Conservation (phyloP, 1,140 invertebrate genomes). For the Drosophila pachea region DNA sequence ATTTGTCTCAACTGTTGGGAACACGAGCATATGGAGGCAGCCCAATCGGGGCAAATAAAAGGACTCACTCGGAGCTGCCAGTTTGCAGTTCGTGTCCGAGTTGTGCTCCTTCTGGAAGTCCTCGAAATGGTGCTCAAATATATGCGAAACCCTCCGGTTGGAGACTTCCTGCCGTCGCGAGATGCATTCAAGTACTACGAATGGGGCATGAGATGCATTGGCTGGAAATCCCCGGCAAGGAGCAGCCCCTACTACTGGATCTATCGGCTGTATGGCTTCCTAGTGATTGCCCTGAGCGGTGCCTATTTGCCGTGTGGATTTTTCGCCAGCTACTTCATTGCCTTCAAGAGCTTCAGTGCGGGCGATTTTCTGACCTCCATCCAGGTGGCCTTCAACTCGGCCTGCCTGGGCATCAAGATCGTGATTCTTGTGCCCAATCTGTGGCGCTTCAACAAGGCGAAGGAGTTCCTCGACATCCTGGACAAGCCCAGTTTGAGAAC, state of each 20-base stretch:
- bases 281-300: not conserved
- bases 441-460: slow-evolving; percentile 7
- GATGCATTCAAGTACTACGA: slow-evolving; percentile 25
- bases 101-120: not conserved
- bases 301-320: slow-evolving; percentile 27
- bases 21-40: slow-evolving; percentile 17
- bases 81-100: slow-evolving; percentile 13
- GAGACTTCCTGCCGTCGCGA: slow-evolving; percentile 14
- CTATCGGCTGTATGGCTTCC: slow-evolving; percentile 3
- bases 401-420: slow-evolving; percentile 12
- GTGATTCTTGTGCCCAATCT: slow-evolving; percentile 8
- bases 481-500: slow-evolving; percentile 21
- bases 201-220: slow-evolving; percentile 20
- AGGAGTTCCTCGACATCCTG: slow-evolving; percentile 22
- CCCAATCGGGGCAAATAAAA: not conserved
- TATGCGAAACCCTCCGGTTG: slow-evolving; percentile 2
- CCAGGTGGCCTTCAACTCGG: slow-evolving; percentile 30
- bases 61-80: no score
- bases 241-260: slow-evolving; percentile 6
- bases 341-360: slow-evolving; percentile 20
- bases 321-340: slow-evolving; percentile 25
- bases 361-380: slow-evolving; percentile 30
- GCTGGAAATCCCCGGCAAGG: slow-evolving; percentile 24
- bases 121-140: slow-evolving; percentile 17
- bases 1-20: slow-evolving; percentile 10